phyloP scores from a whole-genome alignment of 2,797 vertebrate species.

The Hirundo rustica region DNA sequence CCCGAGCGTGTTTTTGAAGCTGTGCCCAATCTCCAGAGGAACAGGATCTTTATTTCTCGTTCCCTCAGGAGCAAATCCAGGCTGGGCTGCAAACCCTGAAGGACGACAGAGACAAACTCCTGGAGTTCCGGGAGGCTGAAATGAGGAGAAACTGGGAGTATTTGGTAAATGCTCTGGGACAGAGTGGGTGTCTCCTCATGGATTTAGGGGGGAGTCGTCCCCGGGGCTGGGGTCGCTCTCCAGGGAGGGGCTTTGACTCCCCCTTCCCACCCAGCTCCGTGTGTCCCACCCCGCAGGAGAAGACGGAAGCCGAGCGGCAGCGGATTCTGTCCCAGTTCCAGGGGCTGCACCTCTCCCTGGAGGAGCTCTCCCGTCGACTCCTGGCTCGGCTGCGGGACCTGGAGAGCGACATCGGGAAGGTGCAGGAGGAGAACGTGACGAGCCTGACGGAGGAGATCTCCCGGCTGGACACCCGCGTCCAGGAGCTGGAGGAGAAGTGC shows the following conservation, averaged over 20 bases:
- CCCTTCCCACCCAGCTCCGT: background rate
- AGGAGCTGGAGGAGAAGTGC: background rate
- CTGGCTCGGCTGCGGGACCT: background rate
- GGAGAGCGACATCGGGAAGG: background rate
- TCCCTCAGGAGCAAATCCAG: background rate
- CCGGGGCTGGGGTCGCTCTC: background rate
- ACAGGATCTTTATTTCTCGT: accelerated
- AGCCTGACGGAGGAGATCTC: background rate
- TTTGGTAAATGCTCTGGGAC: background rate
- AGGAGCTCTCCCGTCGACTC: background rate
- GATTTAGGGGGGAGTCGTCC: background rate
- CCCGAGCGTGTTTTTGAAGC: accelerated
- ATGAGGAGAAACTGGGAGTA: background rate
- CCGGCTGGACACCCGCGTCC: background rate
- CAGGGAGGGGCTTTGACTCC: background rate
- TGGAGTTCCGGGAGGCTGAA: background rate
- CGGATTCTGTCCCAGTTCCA: background rate
- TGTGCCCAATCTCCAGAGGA: accelerated
- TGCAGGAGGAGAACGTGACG: background rate
- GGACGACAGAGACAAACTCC: background rate
- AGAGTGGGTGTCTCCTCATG: no score
- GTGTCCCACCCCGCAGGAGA: background rate
- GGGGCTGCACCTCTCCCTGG: background rate
- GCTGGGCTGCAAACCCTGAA: background rate
- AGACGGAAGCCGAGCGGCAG: background rate